Percentiles rank a stretch among this genome's conserved stretches.
Conservation (phyloP, 2,113 vertebrate genomes). For the Fulica atra region DNA sequence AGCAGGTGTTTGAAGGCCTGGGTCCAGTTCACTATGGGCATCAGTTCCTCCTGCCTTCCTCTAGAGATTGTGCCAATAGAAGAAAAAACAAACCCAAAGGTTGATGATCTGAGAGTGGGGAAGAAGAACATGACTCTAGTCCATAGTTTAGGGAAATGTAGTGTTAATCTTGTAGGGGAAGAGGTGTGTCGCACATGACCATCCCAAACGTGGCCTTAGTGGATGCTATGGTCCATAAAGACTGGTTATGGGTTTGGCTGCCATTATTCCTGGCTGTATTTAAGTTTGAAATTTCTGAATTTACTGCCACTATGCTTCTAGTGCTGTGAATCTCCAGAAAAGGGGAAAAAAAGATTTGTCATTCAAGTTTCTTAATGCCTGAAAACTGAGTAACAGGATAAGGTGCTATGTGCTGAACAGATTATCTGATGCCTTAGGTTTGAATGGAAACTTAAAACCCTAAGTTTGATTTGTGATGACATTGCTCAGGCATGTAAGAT, state of each 20-base stretch:
- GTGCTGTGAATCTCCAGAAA: background rate
- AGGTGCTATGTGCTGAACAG: background rate
- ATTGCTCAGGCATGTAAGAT: background rate
- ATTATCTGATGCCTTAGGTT: background rate
- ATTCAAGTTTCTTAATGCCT: background rate
- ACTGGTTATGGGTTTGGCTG: background rate
- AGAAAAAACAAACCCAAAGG: background rate
- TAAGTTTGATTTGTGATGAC: background rate
- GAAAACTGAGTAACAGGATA: background rate
- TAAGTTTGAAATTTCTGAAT: background rate
- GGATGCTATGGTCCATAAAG: background rate
- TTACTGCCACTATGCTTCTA: background rate
- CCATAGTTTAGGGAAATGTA: background rate
- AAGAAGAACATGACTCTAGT: background rate
- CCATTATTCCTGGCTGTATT: background rate
- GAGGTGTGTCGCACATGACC: background rate
- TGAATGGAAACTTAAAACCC: background rate
- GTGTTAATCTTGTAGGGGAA: background rate
- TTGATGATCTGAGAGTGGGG: background rate
- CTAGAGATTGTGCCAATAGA: background rate
- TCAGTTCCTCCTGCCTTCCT: background rate
- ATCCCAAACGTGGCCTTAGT: rapidly evolving
- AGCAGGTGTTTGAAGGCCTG: background rate
- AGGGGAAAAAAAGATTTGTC: background rate
- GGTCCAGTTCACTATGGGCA: background rate